Evolutionary conservation across 2,797 vertebrate genomes (phyloP).

Genomic region (Cheirogaleus major): DNA sequence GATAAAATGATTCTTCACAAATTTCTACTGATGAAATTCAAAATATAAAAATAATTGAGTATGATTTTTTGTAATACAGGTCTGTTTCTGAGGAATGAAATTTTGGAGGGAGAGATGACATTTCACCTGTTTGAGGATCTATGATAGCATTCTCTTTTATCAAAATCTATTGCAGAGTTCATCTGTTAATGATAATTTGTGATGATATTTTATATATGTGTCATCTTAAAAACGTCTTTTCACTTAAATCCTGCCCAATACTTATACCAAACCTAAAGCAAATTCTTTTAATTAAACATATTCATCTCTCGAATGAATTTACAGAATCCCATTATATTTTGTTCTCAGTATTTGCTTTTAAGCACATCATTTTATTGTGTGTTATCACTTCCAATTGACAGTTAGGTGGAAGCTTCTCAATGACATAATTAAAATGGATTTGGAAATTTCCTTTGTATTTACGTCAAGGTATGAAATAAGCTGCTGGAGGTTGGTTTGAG

Average conservation of each 20-base stretch:
- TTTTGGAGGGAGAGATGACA: background rate
- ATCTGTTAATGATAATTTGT: background rate
- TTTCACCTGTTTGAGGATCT: background rate
- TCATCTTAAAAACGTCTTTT: background rate
- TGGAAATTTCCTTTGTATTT: background rate
- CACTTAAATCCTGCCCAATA: background rate
- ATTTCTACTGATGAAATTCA: background rate
- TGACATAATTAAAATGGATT: background rate
- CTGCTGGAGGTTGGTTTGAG: background rate
- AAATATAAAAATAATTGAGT: background rate
- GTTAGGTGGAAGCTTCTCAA: background rate
- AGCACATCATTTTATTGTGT: background rate
- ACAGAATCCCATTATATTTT: background rate
- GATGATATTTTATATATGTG: background rate
- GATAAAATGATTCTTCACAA: background rate
- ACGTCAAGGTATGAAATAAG: background rate
- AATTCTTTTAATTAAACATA: background rate
- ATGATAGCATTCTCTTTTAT: background rate
- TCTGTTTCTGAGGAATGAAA: background rate
- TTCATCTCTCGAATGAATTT: background rate
- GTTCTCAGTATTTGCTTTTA: background rate
- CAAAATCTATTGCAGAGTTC: background rate
- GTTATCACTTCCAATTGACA: background rate
- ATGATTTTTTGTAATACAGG: background rate
- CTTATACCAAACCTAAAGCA: background rate